phyloP scores from a whole-genome alignment of 2,888 invertebrate species.

The Serrognathus titanus region DNA sequence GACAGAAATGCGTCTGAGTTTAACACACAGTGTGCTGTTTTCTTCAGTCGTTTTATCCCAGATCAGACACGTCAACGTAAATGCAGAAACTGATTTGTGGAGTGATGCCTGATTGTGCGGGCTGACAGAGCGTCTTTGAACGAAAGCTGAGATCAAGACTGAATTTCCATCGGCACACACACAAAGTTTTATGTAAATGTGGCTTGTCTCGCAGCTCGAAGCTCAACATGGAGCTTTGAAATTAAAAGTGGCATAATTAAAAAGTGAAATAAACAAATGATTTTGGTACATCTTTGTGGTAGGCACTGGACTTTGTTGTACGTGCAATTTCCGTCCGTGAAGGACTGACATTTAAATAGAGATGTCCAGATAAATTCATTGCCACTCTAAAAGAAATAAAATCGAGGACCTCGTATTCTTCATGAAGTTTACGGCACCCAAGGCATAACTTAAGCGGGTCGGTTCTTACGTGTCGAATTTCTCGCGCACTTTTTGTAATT shows the following conservation, averaged over 20 bases:
- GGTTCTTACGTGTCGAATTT: too few species aligned
- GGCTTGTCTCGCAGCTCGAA: too few species aligned
- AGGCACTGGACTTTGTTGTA: too few species aligned
- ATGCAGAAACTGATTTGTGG: conserved; percentile 25
- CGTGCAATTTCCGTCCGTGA: conserved; percentile 19
- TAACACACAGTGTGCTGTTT: conserved; percentile 26
- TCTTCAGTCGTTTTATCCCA: conserved; percentile 21
- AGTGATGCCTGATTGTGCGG: conserved; percentile 23
- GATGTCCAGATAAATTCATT: conserved; percentile 27
- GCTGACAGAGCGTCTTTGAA: conserved; percentile 17
- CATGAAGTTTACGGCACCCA: too few species aligned
- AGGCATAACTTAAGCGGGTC: too few species aligned
- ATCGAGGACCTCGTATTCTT: too few species aligned
- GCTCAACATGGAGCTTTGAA: too few species aligned
- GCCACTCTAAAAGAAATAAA: conserved; percentile 11
- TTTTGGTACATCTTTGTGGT: too few species aligned
- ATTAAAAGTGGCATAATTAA: too few species aligned
- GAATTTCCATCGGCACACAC: neutral
- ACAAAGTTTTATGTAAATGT: too few species aligned
- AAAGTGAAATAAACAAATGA: too few species aligned
- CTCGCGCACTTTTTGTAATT: too few species aligned
- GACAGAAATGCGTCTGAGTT: conserved; percentile 23
- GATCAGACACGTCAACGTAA: conserved; percentile 20
- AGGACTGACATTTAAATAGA: conserved; percentile 30
- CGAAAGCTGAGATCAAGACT: neutral